Conservation (phyloP, 2,113 vertebrate genomes). For the Pagrus major region DNA sequence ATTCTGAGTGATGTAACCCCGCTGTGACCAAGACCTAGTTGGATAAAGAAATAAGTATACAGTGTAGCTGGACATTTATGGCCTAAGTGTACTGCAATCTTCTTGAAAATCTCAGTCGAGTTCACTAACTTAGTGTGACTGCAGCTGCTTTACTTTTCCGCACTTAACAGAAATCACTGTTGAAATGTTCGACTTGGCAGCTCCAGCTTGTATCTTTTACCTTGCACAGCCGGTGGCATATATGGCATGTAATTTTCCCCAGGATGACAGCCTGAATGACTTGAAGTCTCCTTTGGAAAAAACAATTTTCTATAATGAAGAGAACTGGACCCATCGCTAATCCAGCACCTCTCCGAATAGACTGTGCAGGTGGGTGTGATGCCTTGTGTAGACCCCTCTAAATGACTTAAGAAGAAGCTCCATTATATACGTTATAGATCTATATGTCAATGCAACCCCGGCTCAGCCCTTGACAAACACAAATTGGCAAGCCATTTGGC, state of each 20-base stretch:
- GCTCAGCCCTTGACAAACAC: slow-evolving; percentile 75
- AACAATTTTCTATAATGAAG: slow-evolving; percentile 71
- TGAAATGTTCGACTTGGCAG: slow-evolving; percentile 55
- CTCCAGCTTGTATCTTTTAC: slow-evolving; percentile 45
- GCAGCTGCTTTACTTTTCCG: slow-evolving; percentile 24
- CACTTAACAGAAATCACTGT: slow-evolving; percentile 43
- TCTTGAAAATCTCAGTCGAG: slow-evolving; percentile 5
- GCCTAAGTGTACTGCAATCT: neutral
- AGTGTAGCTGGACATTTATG: neutral
- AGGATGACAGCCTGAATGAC: slow-evolving; percentile 54
- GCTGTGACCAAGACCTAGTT: neutral
- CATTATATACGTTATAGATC: slow-evolving; percentile 76
- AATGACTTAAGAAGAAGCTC: slow-evolving; percentile 74
- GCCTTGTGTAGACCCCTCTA: slow-evolving; percentile 56
- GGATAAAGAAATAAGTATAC: slow-evolving; percentile 1
- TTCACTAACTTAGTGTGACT: slow-evolving; percentile 20
- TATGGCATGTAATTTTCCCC: slow-evolving; percentile 62
- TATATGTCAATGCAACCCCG: slow-evolving; percentile 73
- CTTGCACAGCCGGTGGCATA: slow-evolving; percentile 41
- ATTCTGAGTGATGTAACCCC: too few relatives aligned
- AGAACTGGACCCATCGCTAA: slow-evolving; percentile 56
- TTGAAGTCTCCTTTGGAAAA: slow-evolving; percentile 54
- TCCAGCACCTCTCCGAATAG: slow-evolving; percentile 49
- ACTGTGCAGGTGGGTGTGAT: slow-evolving; percentile 16
- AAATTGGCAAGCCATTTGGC: slow-evolving; percentile 76